Base-by-base conservation (phyloP, 2,888 invertebrate genomes). In the Nasonia oneida region DNA sequence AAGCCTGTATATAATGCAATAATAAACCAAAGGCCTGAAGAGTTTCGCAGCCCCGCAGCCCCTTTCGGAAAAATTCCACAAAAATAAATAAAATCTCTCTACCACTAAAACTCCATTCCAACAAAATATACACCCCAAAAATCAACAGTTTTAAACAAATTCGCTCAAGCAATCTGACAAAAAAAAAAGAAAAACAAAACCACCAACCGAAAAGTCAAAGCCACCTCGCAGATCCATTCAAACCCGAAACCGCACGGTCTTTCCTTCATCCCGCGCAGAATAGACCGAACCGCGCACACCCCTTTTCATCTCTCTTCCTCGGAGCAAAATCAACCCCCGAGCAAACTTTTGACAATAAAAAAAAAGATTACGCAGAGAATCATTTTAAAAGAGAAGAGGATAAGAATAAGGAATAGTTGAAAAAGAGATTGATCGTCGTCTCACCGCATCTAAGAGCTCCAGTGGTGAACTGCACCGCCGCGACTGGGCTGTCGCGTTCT, bases 401-500 rank as follows among this genome's bases (percentile, higher is more conserved):
- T 0, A 29, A 29, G 0, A 29, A 29, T 29, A 29, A 29, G 1
- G 29, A 29, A 29, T 29, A 29, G 29, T 29, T 29, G 1, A 29
- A 37, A 70, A 33, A 14, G 33, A 73, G 23, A n/a, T 3, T 42
- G 4, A 61, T 47, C 33, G 23, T 64, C 75, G 23, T 64, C 75
- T 33, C 75, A 81, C 81, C 81, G 74, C 81, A 74, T 81, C 47
- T 42, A 61, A 81, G 74, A 81, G 50, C 23, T 61, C 47, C 64
- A 57, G 73, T n/a, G 29, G 73, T 50, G 39, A 57, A 61, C 74
- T 80, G 77, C 39, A 47, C 15, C 53, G 5, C 71, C 23, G 77
- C 75, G 10, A 53, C 18, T 29, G 57, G 18, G 42, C 70, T 33
- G 64, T 33, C 53, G 29, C 18, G 83, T 83, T 71, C 78, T 86